Percentiles rank a stretch among this genome's conserved stretches.
These are phyloP conservation scores for Chroicocephalus ridibundus DNA, from an alignment of 2,113 vertebrate species.

Conservation along the genomic window DNA sequence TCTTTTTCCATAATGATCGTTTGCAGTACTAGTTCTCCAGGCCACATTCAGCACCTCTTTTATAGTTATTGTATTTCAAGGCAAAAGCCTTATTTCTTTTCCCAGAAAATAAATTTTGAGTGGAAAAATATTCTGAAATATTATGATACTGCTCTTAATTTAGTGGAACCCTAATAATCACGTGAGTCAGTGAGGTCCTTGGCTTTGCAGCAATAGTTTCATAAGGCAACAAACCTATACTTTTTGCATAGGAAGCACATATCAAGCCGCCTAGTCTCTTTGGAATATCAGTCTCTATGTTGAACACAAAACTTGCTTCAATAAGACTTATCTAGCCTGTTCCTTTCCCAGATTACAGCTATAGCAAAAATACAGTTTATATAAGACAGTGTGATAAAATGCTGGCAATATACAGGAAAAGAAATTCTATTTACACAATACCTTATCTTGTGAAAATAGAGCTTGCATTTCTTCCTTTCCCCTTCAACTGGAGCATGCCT, in stretches of 20 bases:
- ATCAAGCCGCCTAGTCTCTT: not conserved
- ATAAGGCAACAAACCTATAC: not conserved
- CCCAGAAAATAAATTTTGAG: not conserved
- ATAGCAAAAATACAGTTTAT: not conserved
- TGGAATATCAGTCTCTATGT: not conserved
- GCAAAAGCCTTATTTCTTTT: not conserved
- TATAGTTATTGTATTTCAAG: not conserved
- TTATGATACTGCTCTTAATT: not conserved
- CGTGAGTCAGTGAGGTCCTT: not conserved
- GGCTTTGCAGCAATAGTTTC: not conserved
- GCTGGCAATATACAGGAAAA: not conserved
- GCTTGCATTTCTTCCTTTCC: not conserved
- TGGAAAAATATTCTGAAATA: not conserved
- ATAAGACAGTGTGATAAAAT: not conserved
- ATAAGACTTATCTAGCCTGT: not conserved
- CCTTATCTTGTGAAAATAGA: not conserved
- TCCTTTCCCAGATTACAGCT: not conserved
- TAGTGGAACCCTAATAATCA: not conserved
- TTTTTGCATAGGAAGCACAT: not conserved
- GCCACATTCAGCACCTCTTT: not conserved
- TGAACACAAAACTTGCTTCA: not conserved
- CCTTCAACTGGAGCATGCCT: not conserved
- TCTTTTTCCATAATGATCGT: not conserved
- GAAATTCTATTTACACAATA: not conserved
- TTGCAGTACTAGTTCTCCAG: not conserved